Conservation (phyloP, 2,113 vertebrate species). For the Chlorodrepanis virens region DNA sequence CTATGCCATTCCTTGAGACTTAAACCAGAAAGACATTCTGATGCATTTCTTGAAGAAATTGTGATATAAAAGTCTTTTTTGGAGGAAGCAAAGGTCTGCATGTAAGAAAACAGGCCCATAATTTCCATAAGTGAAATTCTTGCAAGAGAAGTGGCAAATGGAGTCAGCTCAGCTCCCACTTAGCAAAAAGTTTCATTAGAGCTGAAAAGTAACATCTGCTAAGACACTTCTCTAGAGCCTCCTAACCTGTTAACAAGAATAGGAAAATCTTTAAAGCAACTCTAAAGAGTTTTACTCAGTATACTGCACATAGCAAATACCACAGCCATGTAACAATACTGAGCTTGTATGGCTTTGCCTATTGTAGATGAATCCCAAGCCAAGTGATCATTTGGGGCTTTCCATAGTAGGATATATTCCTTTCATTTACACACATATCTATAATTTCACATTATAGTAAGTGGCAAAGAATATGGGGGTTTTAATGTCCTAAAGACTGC, state of each 20-base stretch:
- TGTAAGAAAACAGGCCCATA: background rate
- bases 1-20: background rate
- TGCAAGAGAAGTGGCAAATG: background rate
- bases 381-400: background rate
- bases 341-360: background rate
- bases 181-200: background rate
- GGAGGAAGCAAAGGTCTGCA: accelerated
- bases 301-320: background rate
- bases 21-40: background rate
- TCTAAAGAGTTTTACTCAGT: background rate
- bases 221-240: background rate
- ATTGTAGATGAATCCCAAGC: background rate
- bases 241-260: background rate
- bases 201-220: background rate
- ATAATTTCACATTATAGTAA: background rate
- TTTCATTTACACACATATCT: background rate
- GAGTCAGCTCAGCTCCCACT: background rate
- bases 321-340: background rate
- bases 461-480: background rate
- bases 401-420: background rate
- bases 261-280: background rate
- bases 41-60: background rate
- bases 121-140: background rate
- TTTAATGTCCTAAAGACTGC: slow-evolving; percentile 52
- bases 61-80: background rate